A percentile compares a stretch with the other conserved stretches of the same genome.
Conservation (phyloP, 2,113 vertebrate genomes). For the Drymodes brunneopygia region DNA sequence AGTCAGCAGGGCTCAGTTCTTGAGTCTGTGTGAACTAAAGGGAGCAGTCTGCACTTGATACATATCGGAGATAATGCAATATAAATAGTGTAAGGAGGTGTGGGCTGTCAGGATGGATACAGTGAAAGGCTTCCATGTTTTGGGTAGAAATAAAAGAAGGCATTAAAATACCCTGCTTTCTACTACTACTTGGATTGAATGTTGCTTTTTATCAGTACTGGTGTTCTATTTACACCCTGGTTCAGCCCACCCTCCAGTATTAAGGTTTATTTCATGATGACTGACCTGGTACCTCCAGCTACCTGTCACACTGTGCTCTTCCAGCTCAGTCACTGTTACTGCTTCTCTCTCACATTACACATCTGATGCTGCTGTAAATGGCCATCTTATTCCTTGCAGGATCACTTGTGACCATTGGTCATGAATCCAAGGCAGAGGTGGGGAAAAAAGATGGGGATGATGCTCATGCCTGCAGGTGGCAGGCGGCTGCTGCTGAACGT, state of each 20-base stretch:
- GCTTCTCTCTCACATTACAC: background rate
- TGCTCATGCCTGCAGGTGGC: background rate
- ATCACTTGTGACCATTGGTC: background rate
- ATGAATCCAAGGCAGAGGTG: background rate
- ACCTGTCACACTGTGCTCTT: background rate
- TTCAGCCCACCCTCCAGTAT: background rate
- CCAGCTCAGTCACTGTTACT: background rate
- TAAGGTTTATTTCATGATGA: background rate
- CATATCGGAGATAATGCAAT: background rate
- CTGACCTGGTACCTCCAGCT: background rate
- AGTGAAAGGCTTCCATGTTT: background rate
- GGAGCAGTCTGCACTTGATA: background rate
- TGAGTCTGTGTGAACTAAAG: background rate
- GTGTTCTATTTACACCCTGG: background rate
- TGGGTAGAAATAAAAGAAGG: background rate
- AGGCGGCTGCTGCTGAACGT: background rate
- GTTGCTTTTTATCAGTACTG: background rate
- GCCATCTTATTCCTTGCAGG: background rate
- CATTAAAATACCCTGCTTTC: background rate
- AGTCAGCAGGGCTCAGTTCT: background rate
- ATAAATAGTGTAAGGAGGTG: background rate
- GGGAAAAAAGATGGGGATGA: too few relatives aligned
- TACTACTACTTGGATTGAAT: background rate
- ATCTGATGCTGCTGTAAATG: background rate
- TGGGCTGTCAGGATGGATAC: background rate